Evolutionary conservation across 2,888 invertebrate genomes (phyloP).

Genomic region (Phorcus lineatus): DNA sequence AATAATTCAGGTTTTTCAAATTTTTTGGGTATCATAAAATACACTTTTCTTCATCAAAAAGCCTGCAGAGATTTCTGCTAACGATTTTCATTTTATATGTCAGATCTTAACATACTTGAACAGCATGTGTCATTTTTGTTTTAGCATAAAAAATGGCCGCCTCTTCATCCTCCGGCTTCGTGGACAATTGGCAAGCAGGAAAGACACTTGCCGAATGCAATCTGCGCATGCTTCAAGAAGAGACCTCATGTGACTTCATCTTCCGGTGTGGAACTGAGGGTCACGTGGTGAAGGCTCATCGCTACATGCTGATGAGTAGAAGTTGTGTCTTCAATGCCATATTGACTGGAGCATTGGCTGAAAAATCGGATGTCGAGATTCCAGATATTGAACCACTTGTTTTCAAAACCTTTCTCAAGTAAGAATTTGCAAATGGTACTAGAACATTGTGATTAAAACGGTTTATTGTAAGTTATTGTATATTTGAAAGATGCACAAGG

Average conservation of each 20-base stretch:
- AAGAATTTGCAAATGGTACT: no score
- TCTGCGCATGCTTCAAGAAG: neutral
- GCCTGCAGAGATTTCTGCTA: no score
- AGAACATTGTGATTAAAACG: no score
- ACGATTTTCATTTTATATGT: no score
- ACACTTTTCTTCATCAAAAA: no score
- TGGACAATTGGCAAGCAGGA: neutral
- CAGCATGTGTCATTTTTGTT: no score
- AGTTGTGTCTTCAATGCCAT: neutral
- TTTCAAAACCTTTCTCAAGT: neutral
- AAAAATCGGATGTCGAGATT: neutral
- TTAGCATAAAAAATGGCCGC: no score
- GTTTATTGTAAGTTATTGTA: no score
- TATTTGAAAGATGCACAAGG: no score
- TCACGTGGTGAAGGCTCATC: neutral
- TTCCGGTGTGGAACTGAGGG: neutral
- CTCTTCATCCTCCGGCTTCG: neutral
- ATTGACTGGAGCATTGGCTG: neutral
- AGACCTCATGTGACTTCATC: neutral
- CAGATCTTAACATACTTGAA: no score
- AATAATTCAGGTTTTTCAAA: no score
- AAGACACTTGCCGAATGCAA: neutral
- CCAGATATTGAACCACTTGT: neutral
- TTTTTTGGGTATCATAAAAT: no score
- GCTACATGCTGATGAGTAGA: neutral